Evolutionary conservation across 2,113 vertebrate species (phyloP).

Genomic region (Atherinomorus stipes): DNA sequence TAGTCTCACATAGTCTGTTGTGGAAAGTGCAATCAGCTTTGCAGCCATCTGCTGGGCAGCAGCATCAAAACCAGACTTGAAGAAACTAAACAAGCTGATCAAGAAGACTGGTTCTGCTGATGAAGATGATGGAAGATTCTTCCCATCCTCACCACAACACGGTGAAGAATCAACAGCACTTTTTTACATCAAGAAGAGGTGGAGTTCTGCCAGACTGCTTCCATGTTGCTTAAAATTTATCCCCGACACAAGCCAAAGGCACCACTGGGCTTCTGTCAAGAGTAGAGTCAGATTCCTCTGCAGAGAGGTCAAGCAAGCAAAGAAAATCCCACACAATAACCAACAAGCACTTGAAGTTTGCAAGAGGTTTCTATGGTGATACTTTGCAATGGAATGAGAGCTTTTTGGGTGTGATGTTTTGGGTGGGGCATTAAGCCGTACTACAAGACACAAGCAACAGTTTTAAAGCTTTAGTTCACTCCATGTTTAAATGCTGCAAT

Average conservation of each 20-base stretch:
- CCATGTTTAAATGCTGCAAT: not conserved
- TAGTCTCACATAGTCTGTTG: too few relatives aligned
- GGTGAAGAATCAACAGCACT: not conserved
- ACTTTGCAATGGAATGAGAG: slow-evolving; percentile 38
- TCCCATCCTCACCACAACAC: too few relatives aligned
- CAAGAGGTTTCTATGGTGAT: not conserved
- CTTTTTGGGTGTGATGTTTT: slow-evolving; percentile 47
- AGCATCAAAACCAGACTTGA: too few relatives aligned
- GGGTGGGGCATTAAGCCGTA: slow-evolving; percentile 41
- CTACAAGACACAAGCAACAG: not conserved
- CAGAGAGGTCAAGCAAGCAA: slow-evolving; percentile 11
- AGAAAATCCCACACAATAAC: slow-evolving; percentile 12
- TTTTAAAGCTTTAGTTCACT: not conserved
- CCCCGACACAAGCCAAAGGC: slow-evolving; percentile 26
- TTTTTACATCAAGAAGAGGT: slow-evolving; percentile 25
- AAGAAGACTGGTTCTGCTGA: too few relatives aligned
- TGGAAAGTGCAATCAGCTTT: too few relatives aligned
- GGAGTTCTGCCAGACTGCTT: slow-evolving; percentile 40
- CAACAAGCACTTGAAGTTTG: not conserved
- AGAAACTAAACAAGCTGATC: too few relatives aligned
- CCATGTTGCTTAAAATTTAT: slow-evolving; percentile 30
- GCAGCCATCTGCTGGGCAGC: too few relatives aligned
- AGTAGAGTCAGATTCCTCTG: slow-evolving; percentile 26
- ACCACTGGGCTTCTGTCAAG: slow-evolving; percentile 20
- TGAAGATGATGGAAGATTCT: too few relatives aligned